Base-by-base conservation (phyloP, 30 jellyfish, hydroid and myxozoan genomes). In the Catostylus mosaicus region DNA sequence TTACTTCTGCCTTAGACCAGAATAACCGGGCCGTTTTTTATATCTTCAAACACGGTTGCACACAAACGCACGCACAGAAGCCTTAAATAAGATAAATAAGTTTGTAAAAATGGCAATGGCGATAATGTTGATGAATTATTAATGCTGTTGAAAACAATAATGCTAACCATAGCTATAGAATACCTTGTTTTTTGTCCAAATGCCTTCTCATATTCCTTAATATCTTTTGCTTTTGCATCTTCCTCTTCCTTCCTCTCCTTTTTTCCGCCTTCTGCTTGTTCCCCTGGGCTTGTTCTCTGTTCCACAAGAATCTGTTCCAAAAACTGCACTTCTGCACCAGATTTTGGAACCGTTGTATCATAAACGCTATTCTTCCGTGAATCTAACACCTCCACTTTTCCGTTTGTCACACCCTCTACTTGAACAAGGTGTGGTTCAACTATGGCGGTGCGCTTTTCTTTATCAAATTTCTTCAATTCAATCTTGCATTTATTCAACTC, bases 401-500 rank as follows among this genome's bases (percentile, higher is more conserved):
- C 81, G 50, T 71, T 71, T 3, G 93, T 83, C 43, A 80, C 77
- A 30, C 90, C 90, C 26, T 80, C 88, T 35, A 63, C n/a, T 36
- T 77, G 78, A 1, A 77, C 78, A 11, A 75, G 48, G 31, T 52
- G 90, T 23, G 96, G 94, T 80, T 91, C 98, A 2, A 91, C 90
- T 35, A 80, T 48, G 32, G 98, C 98, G 0, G 90, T 78, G 78
- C 81, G 73, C 57, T 73, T 84, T 32, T 76, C 96, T 38, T 68
- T 86, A 74, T 86, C 89, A 30, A 86, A 64, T 30, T 56, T 86
- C 81, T 75, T 86, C 64, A 86, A 82, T 67, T 86, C 91, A 40
- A 30, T 46, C 66, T 85, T 91, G 40, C 84, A 56, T 50, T 68
- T 85, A 30, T 76, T 84, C 37, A 91, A 73, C 61, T 91, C 96